Evolutionary conservation across 2,888 invertebrate species (phyloP).

Genomic region (Brenthis ino): DNA sequence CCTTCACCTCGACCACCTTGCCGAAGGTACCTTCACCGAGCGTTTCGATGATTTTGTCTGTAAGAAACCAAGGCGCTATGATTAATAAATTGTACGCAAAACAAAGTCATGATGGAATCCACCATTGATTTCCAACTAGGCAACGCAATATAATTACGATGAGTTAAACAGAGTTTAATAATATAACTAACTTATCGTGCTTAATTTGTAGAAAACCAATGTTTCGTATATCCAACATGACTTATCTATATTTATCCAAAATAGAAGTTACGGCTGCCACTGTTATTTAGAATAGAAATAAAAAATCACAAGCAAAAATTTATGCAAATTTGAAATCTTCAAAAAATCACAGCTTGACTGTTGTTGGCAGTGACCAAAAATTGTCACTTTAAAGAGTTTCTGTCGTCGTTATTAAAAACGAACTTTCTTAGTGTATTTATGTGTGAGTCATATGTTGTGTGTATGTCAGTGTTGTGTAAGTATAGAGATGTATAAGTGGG

Average conservation of each 20-base stretch:
- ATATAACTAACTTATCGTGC: constrained; percentile 1
- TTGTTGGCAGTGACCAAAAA: constrained; percentile 42
- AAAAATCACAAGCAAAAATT: constrained; percentile 48
- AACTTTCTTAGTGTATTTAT: constrained; percentile 37
- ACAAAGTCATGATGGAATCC: constrained; percentile 69
- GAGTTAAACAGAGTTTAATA: not conserved
- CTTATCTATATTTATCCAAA: constrained; percentile 45
- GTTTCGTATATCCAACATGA: constrained; percentile 60
- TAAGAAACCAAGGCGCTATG: constrained; percentile 83
- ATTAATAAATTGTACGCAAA: constrained; percentile 57
- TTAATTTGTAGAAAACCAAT: constrained; percentile 28
- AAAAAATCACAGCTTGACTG: constrained; percentile 51
- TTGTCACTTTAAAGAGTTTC: constrained; percentile 39
- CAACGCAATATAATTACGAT: constrained; percentile 10
- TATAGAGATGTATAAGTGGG: constrained; percentile 13
- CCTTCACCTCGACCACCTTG: constrained; percentile 99
- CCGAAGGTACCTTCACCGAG: constrained; percentile 99
- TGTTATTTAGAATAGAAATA: constrained; percentile 45
- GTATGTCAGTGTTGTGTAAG: constrained; percentile 34
- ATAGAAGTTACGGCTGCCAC: constrained; percentile 32
- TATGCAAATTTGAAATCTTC: constrained; percentile 48
- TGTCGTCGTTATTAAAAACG: constrained; percentile 39
- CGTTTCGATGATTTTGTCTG: constrained; percentile 99
- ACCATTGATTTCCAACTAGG: constrained; percentile 49
- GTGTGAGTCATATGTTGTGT: constrained; percentile 40